phyloP scores from a whole-genome alignment of 2,888 invertebrate species.

The Acanthoscelides obtectus region DNA sequence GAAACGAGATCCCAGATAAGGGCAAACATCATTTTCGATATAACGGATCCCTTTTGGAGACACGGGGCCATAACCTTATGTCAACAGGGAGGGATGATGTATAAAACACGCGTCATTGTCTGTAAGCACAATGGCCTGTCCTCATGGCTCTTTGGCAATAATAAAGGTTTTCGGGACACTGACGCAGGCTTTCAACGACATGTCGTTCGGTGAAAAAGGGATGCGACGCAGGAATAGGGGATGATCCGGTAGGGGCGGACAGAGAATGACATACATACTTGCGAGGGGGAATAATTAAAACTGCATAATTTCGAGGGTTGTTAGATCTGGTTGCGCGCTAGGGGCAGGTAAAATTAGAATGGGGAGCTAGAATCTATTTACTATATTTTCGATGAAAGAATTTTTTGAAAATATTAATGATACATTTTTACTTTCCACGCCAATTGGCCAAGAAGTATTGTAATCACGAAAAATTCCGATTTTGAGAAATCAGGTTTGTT shows the following conservation, averaged over 20 bases:
- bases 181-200: background rate
- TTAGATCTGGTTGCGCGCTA: background rate
- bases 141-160: background rate
- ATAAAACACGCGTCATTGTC: background rate
- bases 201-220: background rate
- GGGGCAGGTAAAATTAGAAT: background rate
- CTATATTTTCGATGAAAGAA: no score
- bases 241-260: background rate
- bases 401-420: no score
- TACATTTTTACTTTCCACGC: no score
- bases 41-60: background rate
- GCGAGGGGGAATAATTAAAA: background rate
- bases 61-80: background rate
- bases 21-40: background rate
- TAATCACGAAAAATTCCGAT: no score
- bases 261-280: background rate
- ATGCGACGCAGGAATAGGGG: background rate
- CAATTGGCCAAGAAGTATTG: no score
- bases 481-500: no score
- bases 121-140: background rate
- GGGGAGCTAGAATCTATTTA: no score
- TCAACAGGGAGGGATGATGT: background rate
- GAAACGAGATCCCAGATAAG: background rate
- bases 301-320: background rate
- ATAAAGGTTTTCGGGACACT: background rate